These are phyloP conservation scores for Gephyroberyx darwinii DNA, from an alignment of 2,797 vertebrate species.

Conservation along the genomic window DNA sequence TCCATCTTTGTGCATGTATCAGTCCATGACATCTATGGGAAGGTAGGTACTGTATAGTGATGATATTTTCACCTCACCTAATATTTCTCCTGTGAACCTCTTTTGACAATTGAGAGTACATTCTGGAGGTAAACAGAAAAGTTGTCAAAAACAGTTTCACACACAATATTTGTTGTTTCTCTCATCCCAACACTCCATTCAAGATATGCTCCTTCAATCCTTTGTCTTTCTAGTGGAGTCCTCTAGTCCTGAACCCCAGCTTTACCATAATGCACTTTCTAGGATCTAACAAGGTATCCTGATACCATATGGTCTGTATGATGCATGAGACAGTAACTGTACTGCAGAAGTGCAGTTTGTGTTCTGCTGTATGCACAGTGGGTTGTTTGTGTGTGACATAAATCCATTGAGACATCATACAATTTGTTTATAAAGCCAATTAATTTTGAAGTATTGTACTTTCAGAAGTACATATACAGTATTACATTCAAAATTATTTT, in stretches of 20 bases:
- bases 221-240: slow-evolving; percentile 96
- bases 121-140: slow-evolving; percentile 29
- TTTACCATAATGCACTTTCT: slow-evolving; percentile 99
- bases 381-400: slow-evolving; percentile 48
- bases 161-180: slow-evolving; percentile 22
- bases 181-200: slow-evolving; percentile 41
- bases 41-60: slow-evolving; percentile 79
- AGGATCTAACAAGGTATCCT: slow-evolving; percentile 97
- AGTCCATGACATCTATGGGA: slow-evolving; percentile 96
- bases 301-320: slow-evolving; percentile 67
- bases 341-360: slow-evolving; percentile 64
- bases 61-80: not conserved
- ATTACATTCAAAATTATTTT: not conserved
- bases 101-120: slow-evolving; percentile 6
- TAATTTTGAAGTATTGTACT: not conserved
- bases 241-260: slow-evolving; percentile 99
- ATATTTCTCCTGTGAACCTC: not conserved
- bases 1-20: slow-evolving; percentile 97
- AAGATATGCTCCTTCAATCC: slow-evolving; percentile 66
- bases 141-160: slow-evolving; percentile 13
- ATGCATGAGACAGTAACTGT: slow-evolving; percentile 81
- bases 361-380: slow-evolving; percentile 29
- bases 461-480: too few species aligned
- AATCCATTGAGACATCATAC: slow-evolving; percentile 13
- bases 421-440: slow-evolving; percentile 22